Evolutionary conservation across 2,888 invertebrate genomes (phyloP), one percentile per base, ranked within the genome.

Genomic region (Galerucella pusilla): DNA sequence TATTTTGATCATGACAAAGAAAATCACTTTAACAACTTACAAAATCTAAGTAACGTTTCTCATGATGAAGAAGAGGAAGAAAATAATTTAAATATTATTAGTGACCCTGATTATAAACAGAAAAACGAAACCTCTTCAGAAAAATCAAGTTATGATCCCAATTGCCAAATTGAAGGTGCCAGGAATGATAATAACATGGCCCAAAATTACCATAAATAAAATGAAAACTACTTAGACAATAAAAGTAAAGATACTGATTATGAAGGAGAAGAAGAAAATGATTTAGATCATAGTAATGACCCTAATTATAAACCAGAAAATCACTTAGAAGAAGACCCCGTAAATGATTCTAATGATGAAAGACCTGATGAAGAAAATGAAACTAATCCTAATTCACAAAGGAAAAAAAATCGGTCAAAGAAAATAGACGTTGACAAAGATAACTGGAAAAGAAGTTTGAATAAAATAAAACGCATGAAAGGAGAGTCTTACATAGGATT

Each of bases 391-490:
- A 20, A 16, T 57, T 57, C 16, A 16, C 57, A 57, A 57, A 57
- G 1, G 20, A 57, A 57, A 10, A 16, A 57, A 57, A 57, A 57
- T 16, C 20, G 57, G 20, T 57, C 54, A 57, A 57, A 57, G 54
- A 57, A 57, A 57, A 57, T 57, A 57, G 54, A 57, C n/a, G 54
- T 57, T 57, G 9, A 16, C 54, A n/a, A 57, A 57, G n/a, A 57
- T 57, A 57, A 57, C 7, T 57, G 9, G 54, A 16, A 57, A 16
- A 6, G 54, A 57, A 57, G n/a, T 57, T 20, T 16, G 0, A 57
- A n/a, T 57, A 16, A 57, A 16, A 57, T 57, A 16, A 57, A 57
- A 57, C 54, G 20, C 54, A 57, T 57, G 52, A 52, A 52, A n/a
- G 52, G 54, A 57, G 54, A 57, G 16, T 57, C 54, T n/a, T 57